Conservation (phyloP, 92 coral and sea anemone species). For the Epizoanthus fatuus region DNA sequence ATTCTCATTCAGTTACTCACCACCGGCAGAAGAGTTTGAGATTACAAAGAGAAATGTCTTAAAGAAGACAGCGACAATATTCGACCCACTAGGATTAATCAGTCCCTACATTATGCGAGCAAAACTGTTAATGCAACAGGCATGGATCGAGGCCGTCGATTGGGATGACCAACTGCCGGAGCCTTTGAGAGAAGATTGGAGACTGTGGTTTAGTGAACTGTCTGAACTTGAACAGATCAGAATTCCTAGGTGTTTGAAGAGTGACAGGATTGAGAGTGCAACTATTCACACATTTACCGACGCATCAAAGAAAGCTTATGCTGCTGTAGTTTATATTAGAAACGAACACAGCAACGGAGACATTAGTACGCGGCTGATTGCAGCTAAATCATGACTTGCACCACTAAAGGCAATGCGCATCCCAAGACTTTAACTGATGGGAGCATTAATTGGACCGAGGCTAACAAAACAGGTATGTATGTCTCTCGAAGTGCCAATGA, state of each 20-base stretch:
- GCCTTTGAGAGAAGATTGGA: constrained; percentile 20
- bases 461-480: constrained; percentile 58
- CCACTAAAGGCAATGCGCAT: constrained; percentile 75
- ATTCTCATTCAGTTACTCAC: constrained; percentile 54
- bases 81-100: constrained; percentile 56
- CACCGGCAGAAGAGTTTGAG: constrained; percentile 52
- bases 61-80: constrained; percentile 47
- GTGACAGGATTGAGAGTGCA: neutral
- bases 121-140: constrained; percentile 48
- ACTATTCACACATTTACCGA: constrained; percentile 63
- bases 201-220: constrained; percentile 25
- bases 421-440: constrained; percentile 76
- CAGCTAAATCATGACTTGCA: constrained; percentile 72
- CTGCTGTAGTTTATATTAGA: constrained; percentile 51
- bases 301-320: constrained; percentile 72
- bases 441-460: constrained; percentile 69
- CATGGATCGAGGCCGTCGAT: constrained; percentile 37
- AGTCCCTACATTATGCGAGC: constrained; percentile 43
- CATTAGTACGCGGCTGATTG: constrained; percentile 43
- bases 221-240: constrained; percentile 30
- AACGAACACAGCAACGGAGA: constrained; percentile 47
- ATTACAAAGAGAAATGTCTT: constrained; percentile 65
- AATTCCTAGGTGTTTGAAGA: constrained; percentile 58
- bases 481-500: constrained; percentile 59
- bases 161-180: constrained; percentile 52